Evolutionary conservation across 53 echinoderm and acorn worm genomes (phyloP), one percentile per base, ranked within the genome.

Genomic region (Luidia sarsii): DNA sequence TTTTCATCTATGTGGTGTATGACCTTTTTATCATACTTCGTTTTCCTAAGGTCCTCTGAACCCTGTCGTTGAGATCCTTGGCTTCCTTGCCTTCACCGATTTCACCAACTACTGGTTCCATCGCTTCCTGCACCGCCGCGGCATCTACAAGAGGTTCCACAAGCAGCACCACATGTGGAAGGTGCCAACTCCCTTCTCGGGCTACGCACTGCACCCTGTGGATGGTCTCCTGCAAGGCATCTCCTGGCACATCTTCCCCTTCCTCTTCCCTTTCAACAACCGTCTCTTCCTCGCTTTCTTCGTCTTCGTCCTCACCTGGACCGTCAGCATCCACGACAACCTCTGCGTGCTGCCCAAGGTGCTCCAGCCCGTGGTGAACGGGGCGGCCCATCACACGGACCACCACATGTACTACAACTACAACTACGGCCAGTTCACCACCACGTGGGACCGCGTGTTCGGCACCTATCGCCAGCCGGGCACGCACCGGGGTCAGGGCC

Each of bases 391-490:
- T 39, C 97, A 97, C 66, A 97, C 93, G 9, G 97, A 97, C 48
- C 97, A 97, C 36, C 97, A 97, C 57, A 83, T 97, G 61, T 97
- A 88, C 65, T 97, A 93, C 33, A 97, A 97, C 49, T 97, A 91
- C 67, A 97, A 97, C 32, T 97, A 93, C 64, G 97, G 97, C 6
- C 97, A 97, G 87, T 97, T 91, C 70, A 94, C 94, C 75, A 97
- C 97, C 10, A 60, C 93, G 33, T 97, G 97, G 97, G 97, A 97
- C 48, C 70, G 97, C 22, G 61, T 91, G 4, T 91, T 93, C 15
- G 97, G 93, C 3, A 91, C 97, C 0, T 92, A 94, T 54, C 82
- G 97, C 16, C 48, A 62, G 34, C 97, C 97, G 8, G 86, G 91
- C 18, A 72, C 91, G 19, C 91, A 89, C 37, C 80, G 88, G 49